Base-by-base conservation (phyloP, 2,113 vertebrate genomes). In the Clupea harengus region DNA sequence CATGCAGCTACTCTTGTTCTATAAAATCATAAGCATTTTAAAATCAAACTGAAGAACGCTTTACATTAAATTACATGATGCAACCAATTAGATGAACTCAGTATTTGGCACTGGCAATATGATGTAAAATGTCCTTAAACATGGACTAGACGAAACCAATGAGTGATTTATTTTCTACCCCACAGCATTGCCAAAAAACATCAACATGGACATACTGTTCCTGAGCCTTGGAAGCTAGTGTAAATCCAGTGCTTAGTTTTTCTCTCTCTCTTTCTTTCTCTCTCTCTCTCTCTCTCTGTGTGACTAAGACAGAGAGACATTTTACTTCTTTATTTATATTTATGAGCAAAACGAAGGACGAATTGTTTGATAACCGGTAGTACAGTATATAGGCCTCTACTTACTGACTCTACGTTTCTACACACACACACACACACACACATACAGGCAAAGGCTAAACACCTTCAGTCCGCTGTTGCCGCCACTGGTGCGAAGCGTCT, bases 161-260 rank as follows among this genome's bases (percentile, higher is more conserved):
- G 54, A 22, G 54, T 60, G 18, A 60, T 60, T 60, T 60, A 60
- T 22, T 22, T 22, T 22, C 54, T 22, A 18, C 54, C 54, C 39
- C 46, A 84, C 80, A 25, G 72, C 7, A 4, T 60, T 78, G 52
- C n/a, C 82, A 47, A 52, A 45, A 39, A 80, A 50, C 50, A 25
- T n/a, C 83, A 82, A 10, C 39, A 84, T 60, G 54, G 39, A 78
- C 45, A 18, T 44, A 86, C 86, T 60, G 54, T 60, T 60, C 54
- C 5, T 18, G 18, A 60, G 54, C 54, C 54, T 60, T 60, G 54
- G 54, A 60, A 60, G 22, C 54, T 60, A 60, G 54, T 60, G 18
- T 60, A 60, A 22, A 18, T 20, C 18, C 2, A 17, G 2, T 39
- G 39, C 39, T 39, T 54, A 20, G 18, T 54, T 18, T 13, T 15